Conservation (phyloP, 2,888 invertebrate species). For the Hoplodrina blanda region DNA sequence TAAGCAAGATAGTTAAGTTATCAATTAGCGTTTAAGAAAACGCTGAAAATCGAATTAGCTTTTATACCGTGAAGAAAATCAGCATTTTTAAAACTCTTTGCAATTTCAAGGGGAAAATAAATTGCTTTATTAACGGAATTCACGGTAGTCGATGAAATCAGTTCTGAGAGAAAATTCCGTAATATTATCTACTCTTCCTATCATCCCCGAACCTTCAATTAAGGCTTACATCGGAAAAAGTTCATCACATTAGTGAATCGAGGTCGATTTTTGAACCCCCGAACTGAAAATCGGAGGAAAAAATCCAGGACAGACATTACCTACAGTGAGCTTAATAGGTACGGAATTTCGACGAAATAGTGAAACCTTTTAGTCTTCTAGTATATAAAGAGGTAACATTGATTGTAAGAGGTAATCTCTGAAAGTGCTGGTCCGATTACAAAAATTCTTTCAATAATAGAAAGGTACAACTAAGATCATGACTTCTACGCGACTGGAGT, state of each 20-base stretch:
- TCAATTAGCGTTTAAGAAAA: conserved; percentile 38
- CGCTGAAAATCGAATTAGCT: conserved; percentile 18
- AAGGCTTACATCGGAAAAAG: conserved; percentile 49
- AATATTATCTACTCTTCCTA: conserved; percentile 38
- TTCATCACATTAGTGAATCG: conserved; percentile 60
- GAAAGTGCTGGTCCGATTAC: background rate
- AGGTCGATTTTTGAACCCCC: conserved; percentile 48
- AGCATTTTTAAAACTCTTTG: conserved; percentile 28
- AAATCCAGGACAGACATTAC: conserved; percentile 20
- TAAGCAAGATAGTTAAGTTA: conserved; percentile 45
- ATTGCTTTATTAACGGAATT: conserved; percentile 44
- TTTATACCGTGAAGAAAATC: conserved; percentile 19
- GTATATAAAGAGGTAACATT: background rate
- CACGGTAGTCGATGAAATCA: conserved; percentile 29
- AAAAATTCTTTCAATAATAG: too few species aligned
- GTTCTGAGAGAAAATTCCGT: conserved; percentile 38
- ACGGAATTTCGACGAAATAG: background rate
- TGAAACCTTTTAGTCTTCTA: conserved; percentile 8
- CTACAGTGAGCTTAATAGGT: conserved; percentile 20
- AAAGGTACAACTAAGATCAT: too few species aligned
- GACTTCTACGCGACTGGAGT: background rate
- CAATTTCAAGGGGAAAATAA: conserved; percentile 37
- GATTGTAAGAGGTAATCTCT: background rate
- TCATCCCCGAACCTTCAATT: conserved; percentile 46
- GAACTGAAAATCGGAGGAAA: conserved; percentile 45